These are phyloP conservation scores for Pilophorus perplexus DNA, from an alignment of 2,888 invertebrate species.

Conservation along the genomic window DNA sequence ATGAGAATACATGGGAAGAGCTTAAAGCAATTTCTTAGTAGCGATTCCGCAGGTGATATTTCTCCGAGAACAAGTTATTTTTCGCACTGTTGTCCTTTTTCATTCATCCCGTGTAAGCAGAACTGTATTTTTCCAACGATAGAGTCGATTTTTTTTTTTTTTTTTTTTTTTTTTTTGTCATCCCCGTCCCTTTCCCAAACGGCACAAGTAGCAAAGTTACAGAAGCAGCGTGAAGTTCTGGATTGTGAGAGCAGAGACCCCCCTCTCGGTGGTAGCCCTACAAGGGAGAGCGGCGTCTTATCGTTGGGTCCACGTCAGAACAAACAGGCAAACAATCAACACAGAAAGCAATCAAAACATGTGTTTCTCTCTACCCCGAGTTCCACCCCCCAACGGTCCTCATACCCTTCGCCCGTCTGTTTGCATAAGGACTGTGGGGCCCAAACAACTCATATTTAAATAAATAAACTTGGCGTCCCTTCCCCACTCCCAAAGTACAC, in stretches of 20 bases:
- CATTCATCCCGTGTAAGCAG: too few relatives aligned
- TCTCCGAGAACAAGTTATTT: too few relatives aligned
- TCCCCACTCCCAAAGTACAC: conserved; percentile 45
- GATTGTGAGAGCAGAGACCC: conserved; percentile 8
- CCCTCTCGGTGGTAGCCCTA: too few relatives aligned
- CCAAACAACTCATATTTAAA: conserved; percentile 50
- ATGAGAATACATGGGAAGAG: too few relatives aligned
- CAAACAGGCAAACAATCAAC: conserved; percentile 50
- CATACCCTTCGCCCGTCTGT: conserved; percentile 41
- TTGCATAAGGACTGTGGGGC: conserved; percentile 47
- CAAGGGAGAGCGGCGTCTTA: conserved; percentile 43
- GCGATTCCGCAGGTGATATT: too few relatives aligned
- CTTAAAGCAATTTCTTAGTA: too few relatives aligned
- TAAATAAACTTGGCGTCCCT: conserved; percentile 49
- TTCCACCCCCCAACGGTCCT: conserved; percentile 25
- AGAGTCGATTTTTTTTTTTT: too few relatives aligned
- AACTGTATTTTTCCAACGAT: too few relatives aligned
- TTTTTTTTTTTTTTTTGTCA: too few relatives aligned
- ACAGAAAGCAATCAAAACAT: conserved; percentile 50
- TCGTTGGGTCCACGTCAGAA: conserved; percentile 48
- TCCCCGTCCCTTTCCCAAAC: neutral
- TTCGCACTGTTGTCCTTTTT: too few relatives aligned
- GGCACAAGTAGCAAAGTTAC: conserved; percentile 17
- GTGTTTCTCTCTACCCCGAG: conserved; percentile 47
- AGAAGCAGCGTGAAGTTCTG: conserved; percentile 18